A percentile compares a stretch with the other conserved stretches of the same genome.
These are phyloP conservation scores for Delphinus delphis DNA, from an alignment of 2,113 vertebrate genomes.

Conservation along the genomic window DNA sequence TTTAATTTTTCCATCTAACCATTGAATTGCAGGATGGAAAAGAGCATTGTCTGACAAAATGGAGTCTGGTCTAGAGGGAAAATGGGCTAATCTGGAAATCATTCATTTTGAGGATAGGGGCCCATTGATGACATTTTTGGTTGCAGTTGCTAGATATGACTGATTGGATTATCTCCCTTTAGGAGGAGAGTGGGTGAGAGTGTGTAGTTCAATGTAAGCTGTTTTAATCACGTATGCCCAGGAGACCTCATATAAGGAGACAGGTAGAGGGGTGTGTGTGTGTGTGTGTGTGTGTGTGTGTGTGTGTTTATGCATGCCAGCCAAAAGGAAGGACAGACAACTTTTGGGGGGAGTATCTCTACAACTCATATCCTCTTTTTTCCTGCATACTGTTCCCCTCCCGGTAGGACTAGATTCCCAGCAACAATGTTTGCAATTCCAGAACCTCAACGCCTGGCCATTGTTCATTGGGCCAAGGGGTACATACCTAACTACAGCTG, in stretches of 20 bases:
- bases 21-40: neutral
- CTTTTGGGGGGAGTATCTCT: neutral
- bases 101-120: neutral
- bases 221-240: neutral
- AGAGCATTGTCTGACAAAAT: neutral
- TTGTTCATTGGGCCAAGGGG: neutral
- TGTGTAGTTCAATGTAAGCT: neutral
- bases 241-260: neutral
- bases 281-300: neutral
- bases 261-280: neutral
- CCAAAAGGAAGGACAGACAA: neutral
- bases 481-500: neutral
- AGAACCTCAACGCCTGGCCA: neutral
- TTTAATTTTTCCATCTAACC: neutral
- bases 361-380: neutral
- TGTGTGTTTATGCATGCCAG: neutral
- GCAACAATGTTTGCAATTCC: neutral
- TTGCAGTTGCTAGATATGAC: neutral
- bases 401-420: neutral
- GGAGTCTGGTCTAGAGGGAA: neutral
- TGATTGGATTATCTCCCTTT: neutral
- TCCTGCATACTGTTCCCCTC: neutral
- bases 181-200: neutral
- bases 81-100: neutral
- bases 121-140: neutral